Evolutionary conservation across 2,888 invertebrate genomes (phyloP), one percentile per base, ranked within the genome.

Genomic region (Aphrophora alni): DNA sequence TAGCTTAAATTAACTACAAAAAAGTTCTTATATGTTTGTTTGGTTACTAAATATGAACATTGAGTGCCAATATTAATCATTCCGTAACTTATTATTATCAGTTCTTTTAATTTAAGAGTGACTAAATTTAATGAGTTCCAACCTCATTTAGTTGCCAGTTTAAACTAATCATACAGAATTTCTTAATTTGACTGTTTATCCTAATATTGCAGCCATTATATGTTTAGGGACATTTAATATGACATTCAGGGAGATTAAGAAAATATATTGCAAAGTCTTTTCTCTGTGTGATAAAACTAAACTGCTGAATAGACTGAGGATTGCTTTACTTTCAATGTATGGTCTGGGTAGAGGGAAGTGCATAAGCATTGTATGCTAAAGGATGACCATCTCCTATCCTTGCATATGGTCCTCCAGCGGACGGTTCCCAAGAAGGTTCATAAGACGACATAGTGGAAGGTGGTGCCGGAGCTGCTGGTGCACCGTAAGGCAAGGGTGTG

Each of bases 351-450:
- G 59, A n/a, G 3, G 59, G 21, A 21, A 21, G 59, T 59, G 14
- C 59, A 82, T 87, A 87, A 1, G 84, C 85, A 80, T 85, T 86
- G 84, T 87, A 87, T 17, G 87, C 87, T 80, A 86, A 82, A 76
- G 86, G 85, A 72, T 87, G 87, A 8, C 87, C 83, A 73, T 85
- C 85, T 94, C 95, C 95, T 7, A 94, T 92, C 84, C 95, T 91
- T 73, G 95, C 92, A 88, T 95, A 95, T 0, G 95, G 95, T 10
- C 95, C 95, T 86, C 91, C 93, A 10, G 90, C 88, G 17, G 83
- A 83, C 2, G 85, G 85, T 51, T 84, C 85, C 83, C 85, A 85
- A 21, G 80, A 71, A 27, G 81, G 80, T 75, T 78, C 78, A 70
- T 80, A 70, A 70, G 79, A 77, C 1, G 81, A 78, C 38, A 81